A percentile compares a stretch with the other conserved stretches of the same genome.
Evolutionary conservation across 1,140 invertebrate genomes (phyloP).

Genomic region (Pachyrhynchus sulphureomaculatus): DNA sequence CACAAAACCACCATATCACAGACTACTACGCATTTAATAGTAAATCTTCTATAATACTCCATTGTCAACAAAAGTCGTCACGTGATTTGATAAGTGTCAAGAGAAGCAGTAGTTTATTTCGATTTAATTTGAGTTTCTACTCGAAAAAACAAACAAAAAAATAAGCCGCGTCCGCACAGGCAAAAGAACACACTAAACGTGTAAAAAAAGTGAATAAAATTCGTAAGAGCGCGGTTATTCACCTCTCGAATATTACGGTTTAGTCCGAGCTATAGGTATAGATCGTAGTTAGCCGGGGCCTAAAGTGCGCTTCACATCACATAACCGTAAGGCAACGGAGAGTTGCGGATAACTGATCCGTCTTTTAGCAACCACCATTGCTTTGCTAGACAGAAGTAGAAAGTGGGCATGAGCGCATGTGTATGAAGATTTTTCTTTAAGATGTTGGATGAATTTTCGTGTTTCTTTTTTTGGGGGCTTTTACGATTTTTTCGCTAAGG

Average conservation of each 20-base stretch:
- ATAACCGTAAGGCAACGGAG: constrained; percentile 4
- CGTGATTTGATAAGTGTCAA: not conserved
- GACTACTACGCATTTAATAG: constrained; percentile 42
- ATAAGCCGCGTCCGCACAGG: not conserved
- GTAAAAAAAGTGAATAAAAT: not conserved
- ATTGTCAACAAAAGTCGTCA: constrained; percentile 11
- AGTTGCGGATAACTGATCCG: constrained; percentile 29
- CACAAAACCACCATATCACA: constrained; percentile 34
- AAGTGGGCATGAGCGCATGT: constrained; percentile 37
- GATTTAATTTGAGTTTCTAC: no score
- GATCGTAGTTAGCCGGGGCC: not conserved
- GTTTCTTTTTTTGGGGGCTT: not conserved
- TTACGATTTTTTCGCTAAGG: not conserved
- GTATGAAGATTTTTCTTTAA: constrained; percentile 5
- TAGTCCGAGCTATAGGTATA: not conserved
- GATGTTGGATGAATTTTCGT: not conserved
- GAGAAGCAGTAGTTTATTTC: no score
- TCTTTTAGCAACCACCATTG: constrained; percentile 22
- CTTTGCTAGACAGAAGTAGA: constrained; percentile 25
- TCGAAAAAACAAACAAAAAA: not conserved
- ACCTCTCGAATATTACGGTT: constrained; percentile 13
- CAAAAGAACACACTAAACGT: constrained; percentile 1
- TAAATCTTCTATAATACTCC: constrained; percentile 41
- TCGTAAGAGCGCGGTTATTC: constrained; percentile 21
- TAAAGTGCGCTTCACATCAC: not conserved